Base-by-base conservation (phyloP, 2,888 invertebrate species). In the Luffia ferchaultella region DNA sequence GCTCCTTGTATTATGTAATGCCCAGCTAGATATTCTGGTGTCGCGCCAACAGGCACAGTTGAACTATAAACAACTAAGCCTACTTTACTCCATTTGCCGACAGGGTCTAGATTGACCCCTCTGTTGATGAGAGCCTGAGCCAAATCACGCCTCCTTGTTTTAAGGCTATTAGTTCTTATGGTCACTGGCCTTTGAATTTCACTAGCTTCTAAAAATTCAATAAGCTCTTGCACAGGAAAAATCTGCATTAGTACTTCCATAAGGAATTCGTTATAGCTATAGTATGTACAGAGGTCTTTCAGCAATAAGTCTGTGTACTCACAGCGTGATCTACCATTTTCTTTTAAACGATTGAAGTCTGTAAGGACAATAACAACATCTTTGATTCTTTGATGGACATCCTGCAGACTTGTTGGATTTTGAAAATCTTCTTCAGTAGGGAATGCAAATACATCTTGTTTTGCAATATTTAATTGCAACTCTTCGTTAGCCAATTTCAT, bases 11-110 rank as follows among this genome's bases (percentile, higher is more conserved):
- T 86, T 69, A 98, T 95, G 67, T 99, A 99, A 72, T 99, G 97
- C 0, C 99, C 98, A 45, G 97, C 97, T 56, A 99, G 86, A 83
- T 99, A 99, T 79, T 99, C 99, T 0, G 99, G 98, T 0, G 99
- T 99, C 1, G 99, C 99, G 55, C 98, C 98, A 61, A 99, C 85
- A 0, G 98, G 98, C 0, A 99, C 97, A 65, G 96, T 95, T 0
- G 98, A 93, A 58, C 94, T 96, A 72, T 96, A 99, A 7, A 99
- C 88, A 1, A 99, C 97, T 30, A 99, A 85, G 12, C 99, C 99
- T 17, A 98, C 95, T 85, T 97, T 98, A 46, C 97, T 96, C 99
- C 99, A 99, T 73, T 97, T 96, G 2, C 97, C 98, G 51, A 99
- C 88, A 0, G 98, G 98, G 80, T 99, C 98, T 56, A 99, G 87